Evolutionary conservation across 2,113 vertebrate species (phyloP).

Genomic region (Gila orcuttii): DNA sequence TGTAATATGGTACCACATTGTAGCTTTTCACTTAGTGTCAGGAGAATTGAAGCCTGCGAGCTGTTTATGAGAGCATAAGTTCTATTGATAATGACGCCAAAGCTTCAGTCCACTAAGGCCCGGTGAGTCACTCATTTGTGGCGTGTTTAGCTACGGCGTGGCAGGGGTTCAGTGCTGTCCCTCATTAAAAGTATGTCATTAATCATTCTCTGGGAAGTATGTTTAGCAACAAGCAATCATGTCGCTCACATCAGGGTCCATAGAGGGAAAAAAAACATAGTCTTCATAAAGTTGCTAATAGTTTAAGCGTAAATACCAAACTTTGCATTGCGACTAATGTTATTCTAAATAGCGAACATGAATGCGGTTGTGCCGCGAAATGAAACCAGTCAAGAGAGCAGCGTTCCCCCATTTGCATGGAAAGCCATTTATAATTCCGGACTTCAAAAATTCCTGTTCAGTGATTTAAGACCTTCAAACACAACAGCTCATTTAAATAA

Average conservation of each 20-base stretch:
- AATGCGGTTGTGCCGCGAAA: constrained; percentile 63
- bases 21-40: constrained; percentile 6
- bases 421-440: constrained; percentile 80
- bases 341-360: constrained; percentile 53
- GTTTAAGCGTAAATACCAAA: constrained; percentile 50
- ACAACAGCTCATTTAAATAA: constrained; percentile 81
- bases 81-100: constrained; percentile 22
- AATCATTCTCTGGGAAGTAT: constrained; percentile 20
- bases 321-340: constrained; percentile 55
- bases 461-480: constrained; percentile 82
- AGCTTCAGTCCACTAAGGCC: constrained; percentile 23
- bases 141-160: constrained; percentile 13
- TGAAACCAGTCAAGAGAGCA: constrained; percentile 72
- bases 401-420: constrained; percentile 73
- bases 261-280: background rate
- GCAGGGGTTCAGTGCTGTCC: constrained; percentile 43
- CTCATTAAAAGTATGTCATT: constrained; percentile 50
- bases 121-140: constrained; percentile 29
- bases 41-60: constrained; percentile 25
- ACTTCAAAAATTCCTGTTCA: constrained; percentile 78
- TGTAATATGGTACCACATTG: background rate
- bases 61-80: constrained; percentile 4
- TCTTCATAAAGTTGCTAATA: constrained; percentile 35
- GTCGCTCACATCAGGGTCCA: constrained; percentile 4
- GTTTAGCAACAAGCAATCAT: constrained; percentile 46